Evolutionary conservation across 2,888 invertebrate genomes (phyloP), one percentile per base, ranked within the genome.

Genomic region (Ephialtes manifestator): DNA sequence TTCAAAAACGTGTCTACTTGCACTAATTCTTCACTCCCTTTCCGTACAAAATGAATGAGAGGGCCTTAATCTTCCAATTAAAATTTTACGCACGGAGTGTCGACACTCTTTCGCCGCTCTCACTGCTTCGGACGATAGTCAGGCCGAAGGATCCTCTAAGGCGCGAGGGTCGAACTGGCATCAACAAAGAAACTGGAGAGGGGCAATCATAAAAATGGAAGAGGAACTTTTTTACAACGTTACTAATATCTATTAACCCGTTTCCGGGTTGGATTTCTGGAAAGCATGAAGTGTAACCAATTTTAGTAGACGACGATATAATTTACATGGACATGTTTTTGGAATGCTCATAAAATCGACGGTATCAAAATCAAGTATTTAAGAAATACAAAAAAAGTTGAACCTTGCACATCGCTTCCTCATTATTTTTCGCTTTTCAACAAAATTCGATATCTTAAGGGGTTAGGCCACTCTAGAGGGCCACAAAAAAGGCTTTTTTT

Each of bases 21-120:
- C 58, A 58, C 39, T 39, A 65, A 65, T 39, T 70, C 71, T 70
- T 51, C 51, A 43, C 53, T 46, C 13, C n/a, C 15, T 53, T 71
- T 71, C 48, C 31, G 28, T 76, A 35, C 39, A 67, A 67, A 78
- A 71, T 51, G 55, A 67, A 77, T 55, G 53, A 31, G 24, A 68
- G 55, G 35, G 82, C 83, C 70, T 87, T 89, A 90, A 90, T 89
- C 90, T 87, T 83, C 78, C 89, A 88, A 89, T 90, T 89, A 88
- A 88, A 89, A 86, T 87, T 89, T 88, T 85, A 84, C 87, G 87
- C 88, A 90, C 90, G 89, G 77, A 88, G 71, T 77, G 43, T 70
- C 72, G 58, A 79, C 71, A 55, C 65, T 7, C 11, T 60, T 20
- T 55, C 43, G 15, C 24, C 3, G 58, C 55, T 72, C 46, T 13